These are phyloP conservation scores for Sebastes itinus DNA, from an alignment of 2,797 vertebrate genomes.

Conservation along the genomic window DNA sequence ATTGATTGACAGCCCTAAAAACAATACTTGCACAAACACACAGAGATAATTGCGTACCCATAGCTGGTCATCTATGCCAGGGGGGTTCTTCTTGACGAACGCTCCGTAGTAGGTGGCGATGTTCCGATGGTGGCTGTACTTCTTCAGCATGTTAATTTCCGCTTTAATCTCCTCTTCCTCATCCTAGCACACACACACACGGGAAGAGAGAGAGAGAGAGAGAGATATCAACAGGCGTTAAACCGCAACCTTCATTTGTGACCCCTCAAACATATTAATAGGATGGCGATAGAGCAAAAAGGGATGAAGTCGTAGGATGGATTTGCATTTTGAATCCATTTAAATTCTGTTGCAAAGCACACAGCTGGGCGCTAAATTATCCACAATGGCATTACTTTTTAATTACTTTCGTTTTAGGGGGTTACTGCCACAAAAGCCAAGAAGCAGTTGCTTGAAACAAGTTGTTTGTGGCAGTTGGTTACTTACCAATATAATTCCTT, in stretches of 20 bases:
- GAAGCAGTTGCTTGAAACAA: conserved; percentile 16
- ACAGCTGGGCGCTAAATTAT: conserved; percentile 58
- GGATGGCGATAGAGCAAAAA: not conserved
- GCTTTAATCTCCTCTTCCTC: conserved; percentile 97
- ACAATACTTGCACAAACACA: conserved; percentile 9
- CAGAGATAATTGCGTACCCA: conserved; percentile 80
- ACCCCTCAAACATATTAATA: conserved; percentile 13
- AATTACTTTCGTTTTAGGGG: conserved; percentile 44
- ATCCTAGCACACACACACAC: conserved; percentile 77
- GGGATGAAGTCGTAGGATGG: not conserved
- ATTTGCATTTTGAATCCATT: conserved; percentile 31
- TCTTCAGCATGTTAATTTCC: conserved; percentile 99
- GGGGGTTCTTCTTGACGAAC: conserved; percentile 96
- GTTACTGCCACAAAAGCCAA: conserved; percentile 28
- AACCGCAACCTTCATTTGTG: not conserved
- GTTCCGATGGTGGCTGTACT: conserved; percentile 97
- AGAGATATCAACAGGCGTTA: conserved; percentile 33
- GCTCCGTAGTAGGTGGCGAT: conserved; percentile 97
- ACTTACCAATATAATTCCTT: conserved; percentile 32
- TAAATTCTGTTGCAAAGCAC: conserved; percentile 9
- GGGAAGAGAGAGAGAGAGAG: too few relatives aligned
- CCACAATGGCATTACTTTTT: conserved; percentile 50
- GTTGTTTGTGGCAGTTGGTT: conserved; percentile 18
- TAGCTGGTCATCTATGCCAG: conserved; percentile 94
- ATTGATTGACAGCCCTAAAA: not conserved